Evolutionary conservation across 2,888 invertebrate genomes (phyloP), one percentile per base, ranked within the genome.

Genomic region (Chloromyia formosa): DNA sequence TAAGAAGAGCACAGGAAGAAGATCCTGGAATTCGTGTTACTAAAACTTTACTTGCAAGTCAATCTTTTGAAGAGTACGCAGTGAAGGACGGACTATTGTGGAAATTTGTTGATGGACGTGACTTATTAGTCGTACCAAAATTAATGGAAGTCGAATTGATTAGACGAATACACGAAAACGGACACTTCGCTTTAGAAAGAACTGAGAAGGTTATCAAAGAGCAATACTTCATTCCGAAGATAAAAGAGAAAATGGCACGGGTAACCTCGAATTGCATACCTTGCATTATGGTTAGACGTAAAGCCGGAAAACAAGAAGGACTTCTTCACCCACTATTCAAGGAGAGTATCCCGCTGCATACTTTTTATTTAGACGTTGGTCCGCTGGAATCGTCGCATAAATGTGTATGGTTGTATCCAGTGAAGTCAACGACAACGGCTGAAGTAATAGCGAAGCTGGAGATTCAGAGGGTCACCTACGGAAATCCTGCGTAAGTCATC

Each of bases 401-500:
- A 23, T 73, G 76, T 77, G 75, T 76, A 0, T 83, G 83, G 82
- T 16, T 83, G 0, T 83, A 78, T 64, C 82, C 82, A 0, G 78
- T 76, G 0, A 82, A 81, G 69, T 75, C 77, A 0, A 78, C 78
- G 0, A 74, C 79, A 0, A 71, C 78, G 1, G 77, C 75, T 22
- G 83, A 85, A 53, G 80, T 80, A 0, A 2, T 84, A 14, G 27
- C 78, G 0, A 82, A 81, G 71, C 49, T 84, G 9, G 74, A 73
- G 7, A 23, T 75, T 1, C 82, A 81, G 20, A 80, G 81, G 54
- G 77, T 77, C 35, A 77, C 60, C 12, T 84, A 83, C 78, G 84
- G 83, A 14, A 82, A 81, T 75, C 83, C 83, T 14, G 60, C 7
- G 14, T 77, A 80, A 45, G 79, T 83, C 1, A 80, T 84, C 1